Percentiles rank a stretch among this genome's conserved stretches.
Evolutionary conservation across 2,888 invertebrate genomes (phyloP).

Genomic region (Phragmatobia fuliginosa): DNA sequence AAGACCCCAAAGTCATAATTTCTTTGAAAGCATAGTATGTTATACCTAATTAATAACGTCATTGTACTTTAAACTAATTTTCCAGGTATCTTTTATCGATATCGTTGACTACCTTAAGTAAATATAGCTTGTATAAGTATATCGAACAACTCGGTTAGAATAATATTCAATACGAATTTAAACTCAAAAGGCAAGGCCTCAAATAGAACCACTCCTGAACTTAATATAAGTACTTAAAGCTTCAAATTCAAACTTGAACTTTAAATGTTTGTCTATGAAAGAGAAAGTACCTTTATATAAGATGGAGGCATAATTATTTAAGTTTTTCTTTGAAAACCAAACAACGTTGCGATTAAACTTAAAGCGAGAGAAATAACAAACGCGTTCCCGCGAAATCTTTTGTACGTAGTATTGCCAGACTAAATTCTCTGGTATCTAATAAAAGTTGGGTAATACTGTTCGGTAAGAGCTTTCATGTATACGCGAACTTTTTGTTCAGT

Average conservation of each 20-base stretch:
- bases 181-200: slow-evolving; percentile 11
- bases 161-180: slow-evolving; percentile 9
- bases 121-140: not conserved
- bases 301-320: slow-evolving; percentile 38
- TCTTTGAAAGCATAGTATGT: not conserved
- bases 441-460: slow-evolving; percentile 60
- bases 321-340: slow-evolving; percentile 43
- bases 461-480: slow-evolving; percentile 21
- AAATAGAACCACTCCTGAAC: slow-evolving; percentile 17
- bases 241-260: slow-evolving; percentile 28
- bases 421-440: slow-evolving; percentile 56
- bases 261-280: slow-evolving; percentile 37
- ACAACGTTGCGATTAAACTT: slow-evolving; percentile 36
- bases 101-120: too few relatives aligned
- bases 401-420: slow-evolving; percentile 41
- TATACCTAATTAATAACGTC: not conserved
- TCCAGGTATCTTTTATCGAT: too few relatives aligned
- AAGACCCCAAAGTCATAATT: not conserved
- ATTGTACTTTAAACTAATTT: not conserved
- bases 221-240: slow-evolving; percentile 26
- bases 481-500: slow-evolving; percentile 13
- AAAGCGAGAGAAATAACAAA: slow-evolving; percentile 46
- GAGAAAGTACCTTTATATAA: slow-evolving; percentile 25
- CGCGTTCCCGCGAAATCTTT: slow-evolving; percentile 36
- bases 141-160: slow-evolving; percentile 1